phyloP scores from a whole-genome alignment of 2,797 vertebrate genomes.

The Trematocara caparti region DNA sequence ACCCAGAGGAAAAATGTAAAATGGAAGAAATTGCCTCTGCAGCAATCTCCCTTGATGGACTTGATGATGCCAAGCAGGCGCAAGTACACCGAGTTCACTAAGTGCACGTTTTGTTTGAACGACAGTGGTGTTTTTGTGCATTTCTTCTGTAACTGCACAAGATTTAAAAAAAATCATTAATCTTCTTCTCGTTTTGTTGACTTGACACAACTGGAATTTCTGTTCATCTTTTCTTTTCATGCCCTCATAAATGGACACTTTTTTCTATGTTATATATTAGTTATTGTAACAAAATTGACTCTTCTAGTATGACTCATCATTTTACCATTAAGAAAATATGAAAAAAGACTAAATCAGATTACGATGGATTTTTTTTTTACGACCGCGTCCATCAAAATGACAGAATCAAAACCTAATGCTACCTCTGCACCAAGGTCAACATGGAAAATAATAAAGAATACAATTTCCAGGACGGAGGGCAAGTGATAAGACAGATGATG shows the following conservation, averaged over 20 bases:
- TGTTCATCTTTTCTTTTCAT: neutral
- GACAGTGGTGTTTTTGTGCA: neutral
- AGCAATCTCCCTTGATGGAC: neutral
- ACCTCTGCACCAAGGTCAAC: neutral
- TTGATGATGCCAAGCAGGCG: neutral
- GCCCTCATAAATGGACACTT: neutral
- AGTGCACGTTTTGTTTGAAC: neutral
- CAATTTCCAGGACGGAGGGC: neutral
- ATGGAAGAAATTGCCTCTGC: neutral
- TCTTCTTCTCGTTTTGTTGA: neutral
- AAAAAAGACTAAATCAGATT: neutral
- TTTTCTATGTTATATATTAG: neutral
- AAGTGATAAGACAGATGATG: constrained; percentile 15
- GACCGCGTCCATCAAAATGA: neutral
- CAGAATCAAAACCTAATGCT: neutral
- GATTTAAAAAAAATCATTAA: neutral
- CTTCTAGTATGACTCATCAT: neutral
- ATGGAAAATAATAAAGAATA: neutral
- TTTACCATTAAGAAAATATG: neutral
- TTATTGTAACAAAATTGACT: neutral
- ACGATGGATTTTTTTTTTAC: neutral
- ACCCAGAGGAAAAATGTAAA: neutral
- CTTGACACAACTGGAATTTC: neutral
- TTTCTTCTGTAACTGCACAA: neutral
- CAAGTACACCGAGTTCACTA: neutral